Evolutionary conservation across 2,888 invertebrate genomes (phyloP), one percentile per base, ranked within the genome.

Genomic region (Oxystoma pomonae): DNA sequence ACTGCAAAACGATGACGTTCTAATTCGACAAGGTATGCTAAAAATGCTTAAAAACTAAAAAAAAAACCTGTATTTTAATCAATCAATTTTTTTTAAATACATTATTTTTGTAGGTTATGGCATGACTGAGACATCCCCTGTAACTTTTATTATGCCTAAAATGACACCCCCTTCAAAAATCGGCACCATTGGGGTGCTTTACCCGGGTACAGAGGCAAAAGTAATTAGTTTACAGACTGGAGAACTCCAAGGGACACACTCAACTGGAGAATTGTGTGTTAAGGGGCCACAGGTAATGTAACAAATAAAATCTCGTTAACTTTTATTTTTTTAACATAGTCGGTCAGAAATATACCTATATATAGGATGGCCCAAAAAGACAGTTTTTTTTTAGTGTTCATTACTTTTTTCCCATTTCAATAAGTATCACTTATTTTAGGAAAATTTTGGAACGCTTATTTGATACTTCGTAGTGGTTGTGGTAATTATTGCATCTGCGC

Each of bases 201-300:
- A 89, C 19, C 85, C 90, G 0, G 87, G 87, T 69, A 90, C 91
- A 0, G 83, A 86, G 71, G 88, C 86, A 1, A 88, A 88, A 75
- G 73, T 90, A 16, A 74, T 87, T 0, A 85, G 87, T 66, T 77
- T 87, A 0, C 76, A 79, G 0, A 84, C 82, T 0, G 86, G 86
- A 1, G 83, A 85, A 70, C 73, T 80, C 63, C 77, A 87, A 16
- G 86, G 85, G 0, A 82, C 86, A 0, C 84, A 88, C 70, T 82
- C 87, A 71, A 81, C 86, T 9, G 93, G 94, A 20, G 92, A 93
- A 78, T 78, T 92, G 9, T 83, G 86, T 69, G 78, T 92, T 16
- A 84, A 84, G 70, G 92, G 92, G 12, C 91, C 92, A 0, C 91
- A 92, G 82, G 86, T 88, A 74, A 73, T 65, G 21, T 20, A 35